Percentiles rank a stretch among this genome's conserved stretches.
Conservation (phyloP, 1,140 invertebrate species). For the Brachionus manjavacas region DNA sequence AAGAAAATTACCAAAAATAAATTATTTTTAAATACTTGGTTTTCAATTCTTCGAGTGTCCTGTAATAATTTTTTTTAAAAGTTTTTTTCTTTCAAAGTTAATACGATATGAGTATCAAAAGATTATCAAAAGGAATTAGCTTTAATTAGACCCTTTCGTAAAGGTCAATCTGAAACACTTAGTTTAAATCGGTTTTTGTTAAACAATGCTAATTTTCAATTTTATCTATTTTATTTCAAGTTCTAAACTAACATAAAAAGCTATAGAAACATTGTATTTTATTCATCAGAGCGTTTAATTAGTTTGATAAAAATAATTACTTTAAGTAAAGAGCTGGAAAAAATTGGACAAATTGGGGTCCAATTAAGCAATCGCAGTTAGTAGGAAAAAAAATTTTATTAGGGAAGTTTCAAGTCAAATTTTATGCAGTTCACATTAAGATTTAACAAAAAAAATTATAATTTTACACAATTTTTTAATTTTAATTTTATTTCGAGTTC, state of each 20-base stretch:
- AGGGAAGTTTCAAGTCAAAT: neutral
- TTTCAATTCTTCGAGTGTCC: neutral
- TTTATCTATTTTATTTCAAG: neutral
- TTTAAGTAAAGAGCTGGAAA: neutral
- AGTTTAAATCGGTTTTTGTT: neutral
- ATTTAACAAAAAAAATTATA: neutral
- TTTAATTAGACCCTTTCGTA: neutral
- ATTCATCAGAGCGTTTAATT: constrained; percentile 16
- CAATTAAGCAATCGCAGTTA: neutral
- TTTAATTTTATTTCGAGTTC: neutral
- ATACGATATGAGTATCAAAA: neutral
- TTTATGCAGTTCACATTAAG: neutral
- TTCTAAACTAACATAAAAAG: neutral
- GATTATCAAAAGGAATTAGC: neutral
- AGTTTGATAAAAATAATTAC: neutral
- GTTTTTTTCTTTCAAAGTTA: neutral
- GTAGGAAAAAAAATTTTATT: neutral
- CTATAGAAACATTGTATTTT: neutral
- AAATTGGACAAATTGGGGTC: neutral
- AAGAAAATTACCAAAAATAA: neutral
- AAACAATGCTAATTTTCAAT: neutral
- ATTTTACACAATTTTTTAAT: neutral
- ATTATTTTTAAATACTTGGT: neutral
- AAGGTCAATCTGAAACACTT: neutral
- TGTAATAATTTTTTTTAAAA: neutral